phyloP scores from a whole-genome alignment of 2,888 invertebrate species.

The Luffia ferchaultella region DNA sequence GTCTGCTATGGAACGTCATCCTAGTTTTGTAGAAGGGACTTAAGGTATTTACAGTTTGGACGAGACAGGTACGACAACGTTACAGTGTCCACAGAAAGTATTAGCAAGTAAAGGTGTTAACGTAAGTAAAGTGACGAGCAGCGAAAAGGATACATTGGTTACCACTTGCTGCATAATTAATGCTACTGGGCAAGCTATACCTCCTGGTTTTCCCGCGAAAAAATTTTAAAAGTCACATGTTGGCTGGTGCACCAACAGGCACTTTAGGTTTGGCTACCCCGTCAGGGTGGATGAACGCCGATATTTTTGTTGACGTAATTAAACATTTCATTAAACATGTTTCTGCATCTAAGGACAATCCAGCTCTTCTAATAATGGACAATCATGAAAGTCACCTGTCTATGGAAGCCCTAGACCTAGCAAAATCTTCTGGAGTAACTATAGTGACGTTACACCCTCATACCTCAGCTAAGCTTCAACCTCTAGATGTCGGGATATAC shows the following conservation, averaged over 20 bases:
- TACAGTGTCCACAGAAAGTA: constrained; percentile 9
- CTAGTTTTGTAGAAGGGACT: too few species aligned
- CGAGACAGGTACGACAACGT: constrained; percentile 10
- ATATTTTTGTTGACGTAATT: constrained; percentile 27
- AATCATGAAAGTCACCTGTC: constrained; percentile 26
- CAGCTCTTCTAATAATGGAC: constrained; percentile 24
- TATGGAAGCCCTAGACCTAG: constrained; percentile 20
- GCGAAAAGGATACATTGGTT: constrained; percentile 23
- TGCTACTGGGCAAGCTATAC: constrained; percentile 18
- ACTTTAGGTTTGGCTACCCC: constrained; percentile 25
- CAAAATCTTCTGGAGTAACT: constrained; percentile 27
- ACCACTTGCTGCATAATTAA: constrained; percentile 22
- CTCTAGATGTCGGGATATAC: constrained; percentile 31
- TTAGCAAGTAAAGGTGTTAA: constrained; percentile 8
- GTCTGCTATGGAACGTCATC: too few species aligned
- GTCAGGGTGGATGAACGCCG: constrained; percentile 30
- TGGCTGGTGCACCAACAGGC: constrained; percentile 26
- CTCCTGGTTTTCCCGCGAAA: constrained; percentile 26
- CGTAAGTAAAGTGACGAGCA: constrained; percentile 21
- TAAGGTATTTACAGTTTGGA: constrained; percentile 12
- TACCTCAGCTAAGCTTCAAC: constrained; percentile 36
- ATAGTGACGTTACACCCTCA: constrained; percentile 36
- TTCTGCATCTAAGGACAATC: constrained; percentile 19
- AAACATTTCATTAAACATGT: constrained; percentile 28
- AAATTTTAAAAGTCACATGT: constrained; percentile 22